Conservation (phyloP, 2,797 vertebrate species). For the Natrix natrix region DNA sequence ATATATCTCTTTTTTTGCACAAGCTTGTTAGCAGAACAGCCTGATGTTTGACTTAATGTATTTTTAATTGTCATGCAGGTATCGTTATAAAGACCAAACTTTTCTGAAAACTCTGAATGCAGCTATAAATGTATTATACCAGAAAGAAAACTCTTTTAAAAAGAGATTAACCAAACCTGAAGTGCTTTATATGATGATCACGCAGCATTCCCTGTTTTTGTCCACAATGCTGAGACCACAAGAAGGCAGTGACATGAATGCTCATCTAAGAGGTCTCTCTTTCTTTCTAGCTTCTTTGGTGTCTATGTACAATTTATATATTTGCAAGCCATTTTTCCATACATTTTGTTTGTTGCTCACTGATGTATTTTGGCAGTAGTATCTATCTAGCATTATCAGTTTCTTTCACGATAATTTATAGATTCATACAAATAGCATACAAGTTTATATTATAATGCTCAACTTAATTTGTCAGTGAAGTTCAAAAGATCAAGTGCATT, state of each 20-base stretch:
- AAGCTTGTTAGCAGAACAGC: not conserved
- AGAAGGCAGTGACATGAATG: conserved; percentile 57
- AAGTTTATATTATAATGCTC: not conserved
- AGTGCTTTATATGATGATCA: conserved; percentile 86
- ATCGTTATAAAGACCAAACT: conserved; percentile 79
- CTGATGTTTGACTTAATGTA: conserved; percentile 9
- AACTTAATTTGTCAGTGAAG: not conserved
- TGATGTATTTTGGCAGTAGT: not conserved
- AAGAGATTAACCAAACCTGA: conserved; percentile 74
- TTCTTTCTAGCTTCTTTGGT: not conserved
- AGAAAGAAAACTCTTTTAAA: conserved; percentile 45
- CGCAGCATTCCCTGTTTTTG: conserved; percentile 91
- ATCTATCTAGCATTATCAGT: not conserved
- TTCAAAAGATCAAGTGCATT: not conserved
- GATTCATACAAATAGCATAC: not conserved
- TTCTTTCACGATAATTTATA: not conserved
- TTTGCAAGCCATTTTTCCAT: not conserved
- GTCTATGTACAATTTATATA: conserved; percentile 22
- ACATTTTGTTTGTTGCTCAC: not conserved
- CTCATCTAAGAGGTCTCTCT: conserved; percentile 77
- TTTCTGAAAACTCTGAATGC: conserved; percentile 77
- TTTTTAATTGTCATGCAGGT: conserved; percentile 69
- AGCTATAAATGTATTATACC: conserved; percentile 75
- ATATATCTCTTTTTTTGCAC: not conserved
- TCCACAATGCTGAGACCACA: conserved; percentile 78